Base-by-base conservation (phyloP, 1,140 invertebrate species). In the Metopolophium dirhodum region DNA sequence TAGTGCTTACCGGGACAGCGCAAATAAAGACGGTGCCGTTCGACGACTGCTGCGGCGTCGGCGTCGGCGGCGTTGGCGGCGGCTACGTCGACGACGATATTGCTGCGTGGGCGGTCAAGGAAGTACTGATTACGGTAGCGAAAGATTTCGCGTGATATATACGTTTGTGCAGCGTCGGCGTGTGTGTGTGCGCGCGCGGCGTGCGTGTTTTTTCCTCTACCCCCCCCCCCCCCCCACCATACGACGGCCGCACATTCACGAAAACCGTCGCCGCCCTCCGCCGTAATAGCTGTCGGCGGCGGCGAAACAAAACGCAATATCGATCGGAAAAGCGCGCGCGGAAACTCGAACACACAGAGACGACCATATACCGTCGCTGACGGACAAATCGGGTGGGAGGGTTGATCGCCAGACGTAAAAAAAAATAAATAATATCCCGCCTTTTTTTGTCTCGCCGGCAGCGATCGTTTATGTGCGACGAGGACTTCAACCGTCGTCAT, bases 71-170 rank as follows among this genome's bases (percentile, higher is more conserved):
- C 61, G 61, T 4, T 22, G 49, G 35, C 35, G 35, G n/a, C 47
- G 30, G 30, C 45, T 23, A 0, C 41, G 54, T 18, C 22, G 35
- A 41, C 23, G 90, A 18, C 37, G 45, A 9, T 85, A 47, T 83
- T 86, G 49, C n/a, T 86, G 91, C 91, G 82, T 85, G 91, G 91
- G 82, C 68, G 77, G 91, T 93, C 91, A 93, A 93, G 35, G 91
- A 82, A 85, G 35, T 93, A 93, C 91, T 93, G 91, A 93, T 93
- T 93, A 93, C 77, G 68, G 91, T 93, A 93, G 91, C 91, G 49
- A 57, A 83, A 93, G 91, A 93, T 93, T 93, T 93, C 68, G 90
- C 89, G 54, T 9, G 88, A 89, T 89, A 89, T 54, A 89, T 89
- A 37, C 20, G 88, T 89, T 89, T 26, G 88, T 26, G 87, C 47